A percentile compares a stretch with the other conserved stretches of the same genome.
Conservation (phyloP, 2,113 vertebrate genomes). For the Chloebia gouldiae region DNA sequence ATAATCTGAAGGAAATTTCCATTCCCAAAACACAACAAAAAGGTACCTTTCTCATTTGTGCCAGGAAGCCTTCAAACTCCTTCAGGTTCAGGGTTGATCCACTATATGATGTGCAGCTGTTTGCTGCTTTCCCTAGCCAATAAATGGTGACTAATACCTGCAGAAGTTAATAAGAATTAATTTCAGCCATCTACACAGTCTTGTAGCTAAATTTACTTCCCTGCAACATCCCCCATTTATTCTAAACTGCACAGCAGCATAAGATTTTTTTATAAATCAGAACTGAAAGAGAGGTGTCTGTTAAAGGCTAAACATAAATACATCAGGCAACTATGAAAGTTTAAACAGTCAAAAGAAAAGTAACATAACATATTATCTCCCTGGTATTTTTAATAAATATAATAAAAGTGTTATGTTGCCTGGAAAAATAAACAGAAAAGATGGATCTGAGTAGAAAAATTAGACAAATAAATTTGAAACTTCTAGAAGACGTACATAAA, state of each 20-base stretch:
- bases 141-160: slow-evolving; percentile 97
- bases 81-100: slow-evolving; percentile 93
- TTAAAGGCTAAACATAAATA: background rate
- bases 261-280: background rate
- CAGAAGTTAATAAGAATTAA: slow-evolving; percentile 43
- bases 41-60: slow-evolving; percentile 94
- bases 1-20: background rate
- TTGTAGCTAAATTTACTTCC: background rate
- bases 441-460: background rate
- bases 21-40: background rate
- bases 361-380: background rate
- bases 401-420: background rate
- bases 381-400: background rate
- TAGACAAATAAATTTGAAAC: background rate
- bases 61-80: slow-evolving; percentile 92
- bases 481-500: background rate
- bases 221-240: background rate
- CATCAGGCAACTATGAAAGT: background rate
- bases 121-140: slow-evolving; percentile 94
- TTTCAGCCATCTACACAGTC: background rate
- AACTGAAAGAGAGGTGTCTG: background rate
- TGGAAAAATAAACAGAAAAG: background rate
- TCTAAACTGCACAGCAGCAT: background rate
- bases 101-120: slow-evolving; percentile 85
- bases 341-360: background rate